Conservation (phyloP, 2,888 invertebrate species). For the Stegana nigrithorax region DNA sequence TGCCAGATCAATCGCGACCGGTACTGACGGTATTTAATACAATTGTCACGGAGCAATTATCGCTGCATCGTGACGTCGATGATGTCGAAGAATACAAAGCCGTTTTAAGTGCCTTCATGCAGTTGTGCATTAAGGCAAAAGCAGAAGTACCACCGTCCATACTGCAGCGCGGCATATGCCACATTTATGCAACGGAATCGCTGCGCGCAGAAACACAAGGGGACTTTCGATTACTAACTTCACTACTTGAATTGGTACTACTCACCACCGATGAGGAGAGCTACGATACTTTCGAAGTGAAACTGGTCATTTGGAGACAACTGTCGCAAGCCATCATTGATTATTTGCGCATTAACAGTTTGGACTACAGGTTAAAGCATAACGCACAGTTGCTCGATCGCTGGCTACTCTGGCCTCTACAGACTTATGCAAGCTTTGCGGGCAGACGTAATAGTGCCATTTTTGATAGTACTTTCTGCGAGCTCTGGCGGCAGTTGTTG, state of each 20-base stretch:
- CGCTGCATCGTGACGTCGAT: conserved; percentile 29
- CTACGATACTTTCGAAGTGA: conserved; percentile 50
- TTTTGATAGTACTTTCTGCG: conserved; percentile 51
- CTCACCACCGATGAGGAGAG: conserved; percentile 51
- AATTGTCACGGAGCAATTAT: conserved; percentile 38
- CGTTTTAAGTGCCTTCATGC: conserved; percentile 44
- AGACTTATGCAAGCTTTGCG: conserved; percentile 48
- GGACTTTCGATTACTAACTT: conserved; percentile 43
- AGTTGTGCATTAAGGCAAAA: conserved; percentile 45
- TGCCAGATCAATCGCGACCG: conserved; percentile 36
- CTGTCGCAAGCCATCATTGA: conserved; percentile 46
- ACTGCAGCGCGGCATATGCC: conserved; percentile 46
- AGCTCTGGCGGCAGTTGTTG: conserved; percentile 54
- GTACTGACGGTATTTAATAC: conserved; percentile 49
- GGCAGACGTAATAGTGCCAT: conserved; percentile 38
- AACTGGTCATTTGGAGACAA: conserved; percentile 58
- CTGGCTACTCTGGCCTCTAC: conserved; percentile 65
- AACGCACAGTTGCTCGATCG: conserved; percentile 49
- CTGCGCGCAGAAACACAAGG: conserved; percentile 33
- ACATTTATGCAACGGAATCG: conserved; percentile 43
- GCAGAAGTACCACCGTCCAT: conserved; percentile 47
- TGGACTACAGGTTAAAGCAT: conserved; percentile 49
- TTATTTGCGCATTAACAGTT: conserved; percentile 45
- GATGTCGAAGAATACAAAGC: conserved; percentile 21
- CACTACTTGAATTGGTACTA: conserved; percentile 47